A percentile compares a stretch with the other conserved stretches of the same genome.
These are phyloP conservation scores for Psilopsiagon aurifrons DNA, from an alignment of 2,113 vertebrate genomes.

Conservation along the genomic window DNA sequence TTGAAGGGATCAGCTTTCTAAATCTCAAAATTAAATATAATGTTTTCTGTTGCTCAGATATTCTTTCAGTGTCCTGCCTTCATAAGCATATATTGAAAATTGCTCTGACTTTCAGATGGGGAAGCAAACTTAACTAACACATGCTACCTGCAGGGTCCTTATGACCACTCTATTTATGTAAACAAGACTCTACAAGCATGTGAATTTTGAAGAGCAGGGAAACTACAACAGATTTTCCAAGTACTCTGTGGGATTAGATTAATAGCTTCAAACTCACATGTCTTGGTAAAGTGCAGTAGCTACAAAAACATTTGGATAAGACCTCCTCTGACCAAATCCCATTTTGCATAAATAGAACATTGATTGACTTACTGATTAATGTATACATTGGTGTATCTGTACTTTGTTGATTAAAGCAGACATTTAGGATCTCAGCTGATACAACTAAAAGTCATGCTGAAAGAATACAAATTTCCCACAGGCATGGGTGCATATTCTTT, in stretches of 20 bases:
- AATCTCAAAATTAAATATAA: background rate
- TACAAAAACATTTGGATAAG: background rate
- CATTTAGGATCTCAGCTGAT: background rate
- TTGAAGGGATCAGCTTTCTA: background rate
- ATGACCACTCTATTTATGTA: background rate
- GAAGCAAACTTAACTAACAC: background rate
- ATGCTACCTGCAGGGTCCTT: background rate
- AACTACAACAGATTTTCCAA: background rate
- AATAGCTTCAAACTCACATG: background rate
- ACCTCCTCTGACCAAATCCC: background rate
- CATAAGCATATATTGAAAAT: background rate
- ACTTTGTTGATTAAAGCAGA: background rate
- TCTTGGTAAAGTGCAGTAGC: background rate
- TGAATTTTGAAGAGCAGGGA: background rate
- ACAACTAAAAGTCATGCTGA: background rate
- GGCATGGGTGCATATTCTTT: background rate
- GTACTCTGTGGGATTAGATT: background rate
- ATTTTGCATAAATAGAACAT: background rate
- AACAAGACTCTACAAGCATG: background rate
- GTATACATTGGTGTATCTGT: background rate
- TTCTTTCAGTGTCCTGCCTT: background rate
- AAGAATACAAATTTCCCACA: background rate
- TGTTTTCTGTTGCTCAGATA: background rate
- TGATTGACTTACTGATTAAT: background rate
- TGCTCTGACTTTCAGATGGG: background rate